phyloP scores from a whole-genome alignment of 2,113 vertebrate species.

The Cacatua alba region DNA sequence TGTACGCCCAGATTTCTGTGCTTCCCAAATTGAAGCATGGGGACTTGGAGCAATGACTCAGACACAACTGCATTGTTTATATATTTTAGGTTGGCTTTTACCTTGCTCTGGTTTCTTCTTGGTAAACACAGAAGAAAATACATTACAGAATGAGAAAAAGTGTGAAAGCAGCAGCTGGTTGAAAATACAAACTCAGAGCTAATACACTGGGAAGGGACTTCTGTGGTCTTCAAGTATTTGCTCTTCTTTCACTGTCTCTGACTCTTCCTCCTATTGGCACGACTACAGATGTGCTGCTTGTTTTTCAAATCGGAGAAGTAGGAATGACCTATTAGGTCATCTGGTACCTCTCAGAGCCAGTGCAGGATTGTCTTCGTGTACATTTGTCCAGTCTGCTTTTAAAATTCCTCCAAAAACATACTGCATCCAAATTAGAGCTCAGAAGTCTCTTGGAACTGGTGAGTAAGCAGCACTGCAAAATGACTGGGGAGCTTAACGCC shows the following conservation, averaged over 20 bases:
- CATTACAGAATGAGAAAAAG: not conserved
- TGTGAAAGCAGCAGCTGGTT: not conserved
- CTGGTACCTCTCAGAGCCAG: not conserved
- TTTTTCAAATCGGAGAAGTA: not conserved
- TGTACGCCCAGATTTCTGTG: not conserved
- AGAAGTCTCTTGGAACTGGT: not conserved
- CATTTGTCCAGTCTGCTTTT: not conserved
- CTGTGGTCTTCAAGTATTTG: not conserved
- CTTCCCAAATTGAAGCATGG: not conserved
- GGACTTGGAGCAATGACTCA: not conserved
- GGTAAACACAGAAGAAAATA: not conserved
- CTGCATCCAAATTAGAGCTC: not conserved
- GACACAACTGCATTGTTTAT: not conserved
- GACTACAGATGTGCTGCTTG: not conserved
- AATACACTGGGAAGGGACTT: not conserved
- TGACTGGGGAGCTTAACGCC: not conserved
- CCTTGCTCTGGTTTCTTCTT: not conserved
- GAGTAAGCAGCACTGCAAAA: not conserved
- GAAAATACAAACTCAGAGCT: not conserved
- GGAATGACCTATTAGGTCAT: not conserved
- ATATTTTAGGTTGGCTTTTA: not conserved
- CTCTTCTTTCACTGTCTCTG: not conserved
- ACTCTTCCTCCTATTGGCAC: not conserved
- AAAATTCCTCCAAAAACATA: not conserved
- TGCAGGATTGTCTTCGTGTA: not conserved